These are phyloP conservation scores for Chionomys nivalis DNA, from an alignment of 2,113 vertebrate genomes.

Conservation along the genomic window DNA sequence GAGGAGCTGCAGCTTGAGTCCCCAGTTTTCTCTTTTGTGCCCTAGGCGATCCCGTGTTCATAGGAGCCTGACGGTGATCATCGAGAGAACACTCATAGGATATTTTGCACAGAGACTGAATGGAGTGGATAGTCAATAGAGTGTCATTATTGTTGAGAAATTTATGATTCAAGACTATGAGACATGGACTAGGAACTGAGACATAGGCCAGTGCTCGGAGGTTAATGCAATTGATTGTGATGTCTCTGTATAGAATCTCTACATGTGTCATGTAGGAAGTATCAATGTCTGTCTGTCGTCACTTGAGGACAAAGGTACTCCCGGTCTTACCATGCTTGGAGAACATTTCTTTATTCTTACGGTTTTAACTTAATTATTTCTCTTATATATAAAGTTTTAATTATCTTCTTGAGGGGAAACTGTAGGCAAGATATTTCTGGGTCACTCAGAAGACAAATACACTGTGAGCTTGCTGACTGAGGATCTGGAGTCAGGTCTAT, in stretches of 20 bases:
- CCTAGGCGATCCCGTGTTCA: not conserved
- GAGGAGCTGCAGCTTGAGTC: not conserved
- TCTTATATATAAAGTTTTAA: not conserved
- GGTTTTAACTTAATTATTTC: not conserved
- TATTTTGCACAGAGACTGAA: not conserved
- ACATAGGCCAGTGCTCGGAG: not conserved
- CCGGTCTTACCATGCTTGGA: not conserved
- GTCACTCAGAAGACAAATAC: not conserved
- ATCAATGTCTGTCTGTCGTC: rapidly evolving
- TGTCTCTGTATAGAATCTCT: not conserved
- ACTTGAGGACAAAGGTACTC: not conserved
- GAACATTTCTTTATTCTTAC: not conserved
- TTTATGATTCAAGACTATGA: conserved; percentile 8
- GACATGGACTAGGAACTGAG: not conserved
- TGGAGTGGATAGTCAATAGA: not conserved
- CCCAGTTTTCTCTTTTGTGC: not conserved
- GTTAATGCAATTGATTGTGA: not conserved
- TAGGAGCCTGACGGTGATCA: not conserved
- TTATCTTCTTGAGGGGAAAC: not conserved
- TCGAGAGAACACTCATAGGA: not conserved
- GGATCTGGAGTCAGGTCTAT: not conserved
- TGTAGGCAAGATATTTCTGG: not conserved
- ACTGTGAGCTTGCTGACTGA: not conserved
- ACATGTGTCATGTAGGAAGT: rapidly evolving
- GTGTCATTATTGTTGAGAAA: not conserved